A percentile compares a stretch with the other conserved stretches of the same genome.
Evolutionary conservation across 2,888 invertebrate species (phyloP).

Genomic region (Polydrusus tereticollis): DNA sequence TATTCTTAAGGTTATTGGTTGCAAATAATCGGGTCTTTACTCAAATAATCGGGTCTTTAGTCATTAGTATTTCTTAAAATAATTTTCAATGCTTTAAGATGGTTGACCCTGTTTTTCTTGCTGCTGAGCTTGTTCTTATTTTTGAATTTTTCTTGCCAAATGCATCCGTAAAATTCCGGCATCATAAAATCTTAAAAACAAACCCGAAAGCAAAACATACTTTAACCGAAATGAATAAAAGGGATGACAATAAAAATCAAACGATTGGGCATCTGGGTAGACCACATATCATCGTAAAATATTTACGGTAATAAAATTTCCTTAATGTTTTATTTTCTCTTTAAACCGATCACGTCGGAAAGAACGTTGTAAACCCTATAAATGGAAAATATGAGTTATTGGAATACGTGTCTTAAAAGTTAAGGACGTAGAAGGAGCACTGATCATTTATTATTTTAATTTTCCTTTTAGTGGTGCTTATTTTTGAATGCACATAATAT

Average conservation of each 20-base stretch:
- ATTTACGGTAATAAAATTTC: slow-evolving; percentile 40
- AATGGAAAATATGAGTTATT: slow-evolving; percentile 39
- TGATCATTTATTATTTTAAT: slow-evolving; percentile 17
- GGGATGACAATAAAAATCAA: slow-evolving; percentile 31
- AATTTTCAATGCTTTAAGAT: too few species aligned
- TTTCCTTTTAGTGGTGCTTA: slow-evolving; percentile 2
- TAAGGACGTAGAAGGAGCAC: slow-evolving; percentile 1
- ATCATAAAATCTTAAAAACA: slow-evolving; percentile 2
- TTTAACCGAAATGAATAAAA: slow-evolving; percentile 8
- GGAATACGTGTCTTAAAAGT: slow-evolving; percentile 35
- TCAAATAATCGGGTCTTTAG: too few species aligned
- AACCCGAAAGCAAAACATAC: background rate
- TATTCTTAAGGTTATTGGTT: too few species aligned
- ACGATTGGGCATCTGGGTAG: slow-evolving; percentile 18
- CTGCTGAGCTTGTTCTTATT: slow-evolving; percentile 8
- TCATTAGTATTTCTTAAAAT: too few species aligned
- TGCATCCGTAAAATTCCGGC: background rate
- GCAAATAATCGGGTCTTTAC: too few species aligned
- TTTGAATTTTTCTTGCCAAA: slow-evolving; percentile 8
- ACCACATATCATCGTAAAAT: slow-evolving; percentile 33
- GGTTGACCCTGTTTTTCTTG: too few species aligned
- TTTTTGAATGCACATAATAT: too few species aligned
- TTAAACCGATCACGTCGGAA: slow-evolving; percentile 38
- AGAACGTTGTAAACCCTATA: slow-evolving; percentile 31
- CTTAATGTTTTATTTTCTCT: slow-evolving; percentile 39